Evolutionary conservation across 2,797 vertebrate species (phyloP).

Genomic region (Semaprochilodus insignis): DNA sequence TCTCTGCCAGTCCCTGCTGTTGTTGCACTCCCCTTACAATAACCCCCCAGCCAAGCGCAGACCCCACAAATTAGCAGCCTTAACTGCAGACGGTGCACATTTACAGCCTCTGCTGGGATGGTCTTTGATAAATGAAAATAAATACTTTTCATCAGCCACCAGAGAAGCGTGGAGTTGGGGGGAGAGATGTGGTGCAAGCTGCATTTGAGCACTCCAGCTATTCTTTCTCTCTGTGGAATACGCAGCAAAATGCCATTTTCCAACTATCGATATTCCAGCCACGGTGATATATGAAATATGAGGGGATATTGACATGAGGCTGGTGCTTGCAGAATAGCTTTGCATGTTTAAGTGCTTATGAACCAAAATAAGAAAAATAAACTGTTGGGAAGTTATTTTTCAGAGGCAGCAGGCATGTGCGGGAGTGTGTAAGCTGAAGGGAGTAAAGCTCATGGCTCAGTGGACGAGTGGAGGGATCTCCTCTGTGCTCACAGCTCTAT

Average conservation of each 20-base stretch:
- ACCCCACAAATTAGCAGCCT: conserved; percentile 56
- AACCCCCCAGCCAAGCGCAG: conserved; percentile 72
- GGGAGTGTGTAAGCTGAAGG: neutral
- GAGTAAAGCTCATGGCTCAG: conserved; percentile 32
- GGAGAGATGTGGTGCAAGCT: conserved; percentile 39
- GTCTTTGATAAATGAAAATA: conserved; percentile 83
- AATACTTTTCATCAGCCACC: conserved; percentile 75
- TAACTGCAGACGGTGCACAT: conserved; percentile 77
- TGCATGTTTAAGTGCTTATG: conserved; percentile 29
- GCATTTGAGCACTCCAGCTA: conserved; percentile 14
- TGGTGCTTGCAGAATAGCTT: conserved; percentile 36
- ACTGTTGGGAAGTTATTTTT: neutral
- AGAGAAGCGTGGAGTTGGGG: conserved; percentile 53
- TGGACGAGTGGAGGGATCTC: conserved; percentile 25
- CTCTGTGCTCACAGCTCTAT: neutral
- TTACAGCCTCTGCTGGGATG: conserved; percentile 73
- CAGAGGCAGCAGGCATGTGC: neutral
- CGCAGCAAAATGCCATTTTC: conserved; percentile 40
- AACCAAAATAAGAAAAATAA: neutral
- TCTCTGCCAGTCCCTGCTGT: conserved; percentile 75
- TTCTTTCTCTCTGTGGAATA: conserved; percentile 35
- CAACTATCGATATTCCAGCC: conserved; percentile 39
- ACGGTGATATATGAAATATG: conserved; percentile 32
- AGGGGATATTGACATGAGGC: conserved; percentile 43
- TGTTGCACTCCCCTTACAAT: conserved; percentile 78